A percentile compares a stretch with the other conserved stretches of the same genome.
These are phyloP conservation scores for Drosophila melanogaster DNA, from an alignment of 1,140 invertebrate genomes.

Conservation along the genomic window Release_6_plus_ISO1_MT NT_037436.4:11994501-11995000, in stretches of 20 bases:
- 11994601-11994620: conserved; percentile 80
- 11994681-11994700: conserved; percentile 87
- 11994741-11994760: conserved; percentile 90
- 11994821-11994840: conserved; percentile 88
- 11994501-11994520: conserved; percentile 88
- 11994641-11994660: conserved; percentile 89
- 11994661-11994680: conserved; percentile 87
- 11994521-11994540: conserved; percentile 88
- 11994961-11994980: not conserved
- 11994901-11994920: not conserved
- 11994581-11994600: conserved; percentile 78
- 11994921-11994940: not conserved
- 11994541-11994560: conserved; percentile 86
- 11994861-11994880: conserved; percentile 87
- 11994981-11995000: not conserved
- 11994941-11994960: not conserved
- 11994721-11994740: conserved; percentile 91
- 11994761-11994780: conserved; percentile 89
- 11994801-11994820: conserved; percentile 89
- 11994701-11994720: conserved; percentile 88
- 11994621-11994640: conserved; percentile 88
- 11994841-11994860: conserved; percentile 89
- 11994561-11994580: conserved; percentile 86
- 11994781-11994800: conserved; percentile 88
- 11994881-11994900: conserved; percentile 39